A percentile compares a stretch with the other conserved stretches of the same genome.
phyloP scores from a whole-genome alignment of 2,797 vertebrate genomes.

The Enteromius paludinosus region DNA sequence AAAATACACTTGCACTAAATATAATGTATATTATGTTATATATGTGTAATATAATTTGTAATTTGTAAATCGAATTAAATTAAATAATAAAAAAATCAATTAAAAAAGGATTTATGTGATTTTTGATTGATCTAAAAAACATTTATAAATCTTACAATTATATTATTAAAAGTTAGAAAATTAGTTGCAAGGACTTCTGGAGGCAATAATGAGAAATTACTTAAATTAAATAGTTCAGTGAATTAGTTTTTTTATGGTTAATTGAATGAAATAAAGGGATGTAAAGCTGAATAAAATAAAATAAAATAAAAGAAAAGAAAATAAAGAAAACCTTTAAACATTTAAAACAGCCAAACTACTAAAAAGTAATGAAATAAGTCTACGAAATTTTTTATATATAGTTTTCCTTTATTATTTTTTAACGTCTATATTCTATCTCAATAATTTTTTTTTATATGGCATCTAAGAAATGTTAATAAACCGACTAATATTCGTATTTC shows the following conservation, averaged over 20 bases:
- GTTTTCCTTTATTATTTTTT: not conserved
- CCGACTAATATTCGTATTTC: not conserved
- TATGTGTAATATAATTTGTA: too few relatives aligned
- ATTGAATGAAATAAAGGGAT: not conserved
- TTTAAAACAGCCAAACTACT: not conserved
- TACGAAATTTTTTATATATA: too few relatives aligned
- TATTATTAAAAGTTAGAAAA: not conserved
- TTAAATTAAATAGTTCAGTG: not conserved
- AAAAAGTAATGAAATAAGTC: too few relatives aligned
- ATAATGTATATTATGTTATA: too few relatives aligned
- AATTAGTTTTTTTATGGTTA: not conserved
- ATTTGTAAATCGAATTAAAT: not conserved
- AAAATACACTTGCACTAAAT: too few relatives aligned
- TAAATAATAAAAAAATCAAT: not conserved
- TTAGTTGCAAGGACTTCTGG: not conserved
- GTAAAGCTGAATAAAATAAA: too few relatives aligned
- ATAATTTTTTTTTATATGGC: not conserved
- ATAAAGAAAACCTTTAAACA: too few relatives aligned
- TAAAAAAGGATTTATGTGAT: not conserved
- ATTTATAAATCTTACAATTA: too few relatives aligned
- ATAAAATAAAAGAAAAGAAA: not conserved
- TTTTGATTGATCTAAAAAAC: not conserved
- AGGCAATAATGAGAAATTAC: not conserved
- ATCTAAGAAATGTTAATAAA: not conserved
- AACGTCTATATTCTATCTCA: not conserved